Conservation (phyloP, 2,113 vertebrate genomes). For the Emberiza fucata region DNA sequence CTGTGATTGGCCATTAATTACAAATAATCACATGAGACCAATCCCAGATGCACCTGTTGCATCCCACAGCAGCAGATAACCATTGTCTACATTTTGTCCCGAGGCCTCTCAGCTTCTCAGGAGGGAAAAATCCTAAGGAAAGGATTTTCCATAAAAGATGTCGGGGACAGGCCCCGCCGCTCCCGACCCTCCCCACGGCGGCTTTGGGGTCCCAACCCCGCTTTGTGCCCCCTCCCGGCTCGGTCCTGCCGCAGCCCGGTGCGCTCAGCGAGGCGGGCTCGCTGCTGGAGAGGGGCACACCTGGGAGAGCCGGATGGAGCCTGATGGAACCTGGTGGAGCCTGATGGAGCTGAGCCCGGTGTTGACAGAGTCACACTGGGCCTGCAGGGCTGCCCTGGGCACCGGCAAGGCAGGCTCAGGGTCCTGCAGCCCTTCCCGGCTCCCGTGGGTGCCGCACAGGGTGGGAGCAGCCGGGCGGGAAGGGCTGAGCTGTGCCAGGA, state of each 20-base stretch:
- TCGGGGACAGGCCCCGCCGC: too few relatives aligned
- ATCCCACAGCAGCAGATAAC: too few relatives aligned
- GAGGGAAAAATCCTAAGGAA: too few relatives aligned
- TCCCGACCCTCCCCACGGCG: background rate
- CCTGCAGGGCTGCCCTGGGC: background rate
- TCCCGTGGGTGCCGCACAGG: fast-evolving
- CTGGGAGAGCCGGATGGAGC: too few relatives aligned
- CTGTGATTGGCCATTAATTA: too few relatives aligned
- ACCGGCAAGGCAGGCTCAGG: background rate
- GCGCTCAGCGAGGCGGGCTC: background rate
- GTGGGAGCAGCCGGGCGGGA: background rate
- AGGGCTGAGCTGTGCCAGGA: fast-evolving
- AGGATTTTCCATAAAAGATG: too few relatives aligned
- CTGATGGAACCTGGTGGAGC: too few relatives aligned
- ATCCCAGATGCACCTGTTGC: too few relatives aligned
- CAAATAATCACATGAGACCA: too few relatives aligned
- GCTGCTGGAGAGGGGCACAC: background rate
- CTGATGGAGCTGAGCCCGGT: too few relatives aligned
- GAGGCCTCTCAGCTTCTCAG: too few relatives aligned
- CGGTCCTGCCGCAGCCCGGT: background rate
- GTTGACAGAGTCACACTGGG: background rate
- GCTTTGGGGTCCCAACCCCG: background rate
- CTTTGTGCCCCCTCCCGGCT: background rate
- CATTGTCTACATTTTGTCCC: too few relatives aligned
- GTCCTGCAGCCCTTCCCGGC: background rate